Percentiles rank a stretch among this genome's conserved stretches.
Evolutionary conservation across 2,888 invertebrate genomes (phyloP).

Genomic region (Stenichneumon culpator): DNA sequence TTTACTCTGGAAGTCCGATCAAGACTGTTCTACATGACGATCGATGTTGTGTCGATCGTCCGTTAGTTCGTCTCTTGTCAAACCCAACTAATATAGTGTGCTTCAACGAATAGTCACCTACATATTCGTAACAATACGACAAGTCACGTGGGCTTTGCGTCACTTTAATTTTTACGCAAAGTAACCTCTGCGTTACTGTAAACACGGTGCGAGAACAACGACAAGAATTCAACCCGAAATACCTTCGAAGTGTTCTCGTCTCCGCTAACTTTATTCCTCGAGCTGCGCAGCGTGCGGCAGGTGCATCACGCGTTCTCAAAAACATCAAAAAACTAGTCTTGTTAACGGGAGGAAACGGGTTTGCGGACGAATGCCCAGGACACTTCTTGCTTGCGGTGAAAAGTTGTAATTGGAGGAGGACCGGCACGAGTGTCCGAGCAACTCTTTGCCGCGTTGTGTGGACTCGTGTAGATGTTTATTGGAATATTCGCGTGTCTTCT

Average conservation of each 20-base stretch:
- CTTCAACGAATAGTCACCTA: no score
- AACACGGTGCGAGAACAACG: no score
- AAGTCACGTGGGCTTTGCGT: no score
- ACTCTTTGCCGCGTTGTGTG: not conserved
- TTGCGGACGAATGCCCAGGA: conserved; percentile 18
- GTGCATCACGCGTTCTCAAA: not conserved
- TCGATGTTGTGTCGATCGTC: no score
- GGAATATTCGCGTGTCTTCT: not conserved
- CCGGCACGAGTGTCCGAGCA: not conserved
- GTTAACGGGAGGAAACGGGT: conserved; percentile 4
- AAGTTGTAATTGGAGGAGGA: conserved; percentile 30
- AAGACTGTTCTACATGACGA: no score
- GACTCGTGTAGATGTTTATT: not conserved
- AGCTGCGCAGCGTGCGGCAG: not conserved
- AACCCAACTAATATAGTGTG: no score
- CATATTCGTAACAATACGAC: no score
- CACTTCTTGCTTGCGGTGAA: not conserved
- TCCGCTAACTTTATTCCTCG: not conserved
- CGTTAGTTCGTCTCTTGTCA: no score
- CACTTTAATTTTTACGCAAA: no score
- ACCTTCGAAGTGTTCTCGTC: not conserved
- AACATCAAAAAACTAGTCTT: conserved; percentile 3
- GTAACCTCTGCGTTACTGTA: no score
- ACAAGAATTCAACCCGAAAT: not conserved
- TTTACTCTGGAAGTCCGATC: no score